Percentiles rank a stretch among this genome's conserved stretches.
Evolutionary conservation across 2,797 vertebrate genomes (phyloP).

Genomic region (Phataginus tricuspis): DNA sequence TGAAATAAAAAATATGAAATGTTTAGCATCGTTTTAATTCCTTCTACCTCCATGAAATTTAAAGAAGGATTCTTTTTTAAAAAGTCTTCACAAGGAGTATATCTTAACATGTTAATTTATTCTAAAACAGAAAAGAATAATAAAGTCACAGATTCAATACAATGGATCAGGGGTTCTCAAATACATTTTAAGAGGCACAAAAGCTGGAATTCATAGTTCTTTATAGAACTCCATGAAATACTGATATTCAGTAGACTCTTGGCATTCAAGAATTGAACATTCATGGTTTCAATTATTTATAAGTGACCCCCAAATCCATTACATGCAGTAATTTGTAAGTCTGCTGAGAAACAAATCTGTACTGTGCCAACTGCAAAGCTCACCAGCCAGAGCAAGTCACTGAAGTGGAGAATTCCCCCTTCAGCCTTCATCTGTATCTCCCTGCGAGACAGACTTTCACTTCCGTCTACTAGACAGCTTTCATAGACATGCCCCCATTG

Average conservation of each 20-base stretch:
- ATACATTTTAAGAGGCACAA: slow-evolving; percentile 60
- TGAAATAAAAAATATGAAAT: slow-evolving; percentile 44
- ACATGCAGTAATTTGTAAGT: slow-evolving; percentile 66
- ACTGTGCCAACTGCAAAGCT: slow-evolving; percentile 60
- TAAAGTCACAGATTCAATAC: not conserved
- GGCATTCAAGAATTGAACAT: slow-evolving; percentile 72
- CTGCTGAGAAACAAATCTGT: slow-evolving; percentile 56
- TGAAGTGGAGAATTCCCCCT: not conserved
- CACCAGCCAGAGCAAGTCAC: not conserved
- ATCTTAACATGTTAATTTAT: slow-evolving; percentile 36
- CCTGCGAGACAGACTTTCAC: not conserved
- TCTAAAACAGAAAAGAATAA: slow-evolving; percentile 41
- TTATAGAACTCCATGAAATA: slow-evolving; percentile 71
- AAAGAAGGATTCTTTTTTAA: not conserved
- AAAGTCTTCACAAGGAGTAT: slow-evolving; percentile 13
- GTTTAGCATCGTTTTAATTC: slow-evolving; percentile 6
- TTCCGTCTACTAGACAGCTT: not conserved
- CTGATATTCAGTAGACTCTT: slow-evolving; percentile 58
- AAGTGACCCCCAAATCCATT: slow-evolving; percentile 71
- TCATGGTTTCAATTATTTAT: slow-evolving; percentile 75
- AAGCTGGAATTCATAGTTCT: slow-evolving; percentile 62
- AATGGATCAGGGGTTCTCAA: slow-evolving; percentile 13
- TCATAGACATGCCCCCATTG: not conserved
- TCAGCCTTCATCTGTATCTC: not conserved
- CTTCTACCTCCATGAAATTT: not conserved